phyloP scores from a whole-genome alignment of 2,797 vertebrate species.

The Spea hammondii region DNA sequence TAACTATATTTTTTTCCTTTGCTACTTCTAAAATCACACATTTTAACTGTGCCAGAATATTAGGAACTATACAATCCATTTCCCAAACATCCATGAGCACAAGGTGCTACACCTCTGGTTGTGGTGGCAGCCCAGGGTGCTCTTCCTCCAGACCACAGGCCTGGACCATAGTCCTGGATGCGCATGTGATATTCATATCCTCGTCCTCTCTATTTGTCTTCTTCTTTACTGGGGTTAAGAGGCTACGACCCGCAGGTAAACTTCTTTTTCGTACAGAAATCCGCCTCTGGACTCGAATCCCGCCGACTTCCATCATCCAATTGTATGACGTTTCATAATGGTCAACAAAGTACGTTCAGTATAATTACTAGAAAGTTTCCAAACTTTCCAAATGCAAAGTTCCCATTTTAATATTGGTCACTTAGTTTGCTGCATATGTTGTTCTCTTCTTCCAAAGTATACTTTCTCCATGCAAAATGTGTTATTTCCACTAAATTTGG shows the following conservation, averaged over 20 bases:
- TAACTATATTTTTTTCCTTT: too few species aligned
- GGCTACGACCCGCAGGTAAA: slow-evolving; percentile 6
- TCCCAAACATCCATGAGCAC: background rate
- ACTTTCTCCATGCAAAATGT: too few species aligned
- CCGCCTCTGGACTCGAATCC: slow-evolving; percentile 14
- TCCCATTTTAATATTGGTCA: too few species aligned
- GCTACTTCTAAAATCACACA: too few species aligned
- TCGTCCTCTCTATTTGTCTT: slow-evolving; percentile 19
- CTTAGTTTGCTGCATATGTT: too few species aligned
- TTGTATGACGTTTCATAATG: background rate
- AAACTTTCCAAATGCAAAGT: too few species aligned
- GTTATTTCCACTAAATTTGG: too few species aligned
- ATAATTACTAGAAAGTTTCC: too few species aligned
- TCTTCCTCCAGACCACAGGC: background rate
- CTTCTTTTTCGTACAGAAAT: slow-evolving; percentile 31
- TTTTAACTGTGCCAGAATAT: background rate
- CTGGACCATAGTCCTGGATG: background rate
- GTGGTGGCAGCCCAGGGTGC: background rate
- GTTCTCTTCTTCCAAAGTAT: too few species aligned
- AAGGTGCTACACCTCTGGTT: slow-evolving; percentile 19
- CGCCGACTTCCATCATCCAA: slow-evolving; percentile 19
- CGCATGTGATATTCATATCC: background rate
- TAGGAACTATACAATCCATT: background rate
- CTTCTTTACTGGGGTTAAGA: slow-evolving; percentile 45
- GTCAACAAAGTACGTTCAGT: too few species aligned